Evolutionary conservation across 2,113 vertebrate genomes (phyloP).

Genomic region (Oncorhynchus masou): DNA sequence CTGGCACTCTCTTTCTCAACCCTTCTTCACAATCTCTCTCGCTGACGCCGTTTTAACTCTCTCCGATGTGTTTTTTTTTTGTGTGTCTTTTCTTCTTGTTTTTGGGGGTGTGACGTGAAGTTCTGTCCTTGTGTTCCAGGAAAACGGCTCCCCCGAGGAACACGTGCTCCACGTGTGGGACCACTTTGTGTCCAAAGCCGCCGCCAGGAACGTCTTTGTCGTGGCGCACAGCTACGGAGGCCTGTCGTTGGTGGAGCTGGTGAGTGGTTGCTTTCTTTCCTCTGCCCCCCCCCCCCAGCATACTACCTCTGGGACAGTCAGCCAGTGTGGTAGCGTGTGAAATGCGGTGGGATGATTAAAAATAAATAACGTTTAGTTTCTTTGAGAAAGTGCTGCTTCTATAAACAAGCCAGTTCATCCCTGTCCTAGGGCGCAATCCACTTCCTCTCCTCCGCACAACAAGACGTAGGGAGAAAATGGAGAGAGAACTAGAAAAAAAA

Average conservation of each 20-base stretch:
- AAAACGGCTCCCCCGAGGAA: slow-evolving; percentile 92
- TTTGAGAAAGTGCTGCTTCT: slow-evolving; percentile 50
- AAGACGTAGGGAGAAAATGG: slow-evolving; percentile 16
- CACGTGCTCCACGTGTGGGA: slow-evolving; percentile 96
- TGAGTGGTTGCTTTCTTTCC: slow-evolving; percentile 72
- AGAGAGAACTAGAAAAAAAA: not conserved
- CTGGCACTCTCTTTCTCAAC: no score
- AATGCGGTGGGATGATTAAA: slow-evolving; percentile 53
- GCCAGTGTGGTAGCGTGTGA: slow-evolving; percentile 14
- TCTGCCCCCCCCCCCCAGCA: slow-evolving; percentile 17
- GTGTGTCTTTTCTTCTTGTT: not conserved
- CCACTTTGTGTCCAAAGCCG: slow-evolving; percentile 90
- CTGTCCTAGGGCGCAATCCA: slow-evolving; percentile 54
- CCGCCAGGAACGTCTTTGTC: slow-evolving; percentile 91
- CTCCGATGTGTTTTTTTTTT: not conserved
- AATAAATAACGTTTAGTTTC: slow-evolving; percentile 62
- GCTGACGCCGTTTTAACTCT: not conserved
- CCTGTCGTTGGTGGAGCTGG: slow-evolving; percentile 93
- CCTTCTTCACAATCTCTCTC: not conserved
- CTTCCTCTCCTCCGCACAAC: slow-evolving; percentile 36
- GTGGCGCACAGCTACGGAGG: slow-evolving; percentile 97
- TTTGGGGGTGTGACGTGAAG: slow-evolving; percentile 18
- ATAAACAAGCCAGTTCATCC: slow-evolving; percentile 62
- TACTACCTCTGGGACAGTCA: slow-evolving; percentile 34
- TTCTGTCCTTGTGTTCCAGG: slow-evolving; percentile 73